Evolutionary conservation across 2,797 vertebrate species (phyloP).

Genomic region (Coilia nasus): DNA sequence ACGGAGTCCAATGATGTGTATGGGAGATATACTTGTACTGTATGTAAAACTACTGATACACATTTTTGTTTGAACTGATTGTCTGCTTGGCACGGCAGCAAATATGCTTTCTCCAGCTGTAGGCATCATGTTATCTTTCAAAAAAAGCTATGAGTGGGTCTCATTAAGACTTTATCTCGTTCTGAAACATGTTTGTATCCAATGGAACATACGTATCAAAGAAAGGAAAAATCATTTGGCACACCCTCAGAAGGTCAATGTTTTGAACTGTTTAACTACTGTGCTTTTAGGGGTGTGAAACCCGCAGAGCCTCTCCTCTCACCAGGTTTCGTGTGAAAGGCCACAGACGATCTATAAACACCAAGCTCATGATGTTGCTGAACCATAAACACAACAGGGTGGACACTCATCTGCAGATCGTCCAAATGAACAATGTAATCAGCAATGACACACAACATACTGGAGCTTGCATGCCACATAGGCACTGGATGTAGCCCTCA

Average conservation of each 20-base stretch:
- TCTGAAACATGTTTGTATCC: not conserved
- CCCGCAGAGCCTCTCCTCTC: not conserved
- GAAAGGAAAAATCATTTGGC: not conserved
- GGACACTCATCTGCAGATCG: constrained; percentile 51
- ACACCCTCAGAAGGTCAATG: not conserved
- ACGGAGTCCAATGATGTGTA: not conserved
- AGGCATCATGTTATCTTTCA: not conserved
- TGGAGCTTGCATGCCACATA: constrained; percentile 50
- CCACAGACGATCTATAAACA: constrained; percentile 22
- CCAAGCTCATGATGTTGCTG: constrained; percentile 52
- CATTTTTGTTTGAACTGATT: not conserved
- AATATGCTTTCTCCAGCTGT: not conserved
- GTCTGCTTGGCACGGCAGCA: not conserved
- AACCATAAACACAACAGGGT: constrained; percentile 58
- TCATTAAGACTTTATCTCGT: not conserved
- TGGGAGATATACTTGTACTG: not conserved
- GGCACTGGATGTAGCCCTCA: constrained; percentile 52
- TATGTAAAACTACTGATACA: not conserved
- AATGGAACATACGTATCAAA: not conserved
- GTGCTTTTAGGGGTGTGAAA: not conserved
- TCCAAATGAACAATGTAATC: constrained; percentile 54
- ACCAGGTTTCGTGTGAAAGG: constrained; percentile 8
- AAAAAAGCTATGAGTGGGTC: not conserved
- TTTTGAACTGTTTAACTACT: not conserved
- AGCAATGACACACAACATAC: constrained; percentile 48